Percentiles rank a stretch among this genome's conserved stretches.
Evolutionary conservation across 2,888 invertebrate genomes (phyloP).

Genomic region (Rugalucina vietnamica): DNA sequence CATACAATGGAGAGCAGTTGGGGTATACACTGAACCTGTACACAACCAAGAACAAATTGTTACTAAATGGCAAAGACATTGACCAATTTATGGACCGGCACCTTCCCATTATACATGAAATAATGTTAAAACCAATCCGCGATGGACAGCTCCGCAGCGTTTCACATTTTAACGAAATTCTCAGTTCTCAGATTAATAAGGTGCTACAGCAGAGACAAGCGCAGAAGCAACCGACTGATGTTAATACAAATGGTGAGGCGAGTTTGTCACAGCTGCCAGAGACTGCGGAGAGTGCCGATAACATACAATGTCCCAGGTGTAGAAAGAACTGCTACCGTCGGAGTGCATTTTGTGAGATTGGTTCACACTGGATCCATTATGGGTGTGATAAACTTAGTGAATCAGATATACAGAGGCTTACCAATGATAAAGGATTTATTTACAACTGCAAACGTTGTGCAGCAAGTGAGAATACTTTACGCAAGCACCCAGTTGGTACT

Average conservation of each 20-base stretch:
- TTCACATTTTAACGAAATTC: not conserved
- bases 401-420: not conserved
- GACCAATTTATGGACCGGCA: not conserved
- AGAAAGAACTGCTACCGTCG: not conserved
- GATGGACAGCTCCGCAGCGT: not conserved
- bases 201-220: not conserved
- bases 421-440: not conserved
- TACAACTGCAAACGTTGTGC: not conserved
- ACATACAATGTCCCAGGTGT: not conserved
- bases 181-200: not conserved
- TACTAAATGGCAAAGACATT: not conserved
- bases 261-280: not conserved
- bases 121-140: not conserved
- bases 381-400: not conserved
- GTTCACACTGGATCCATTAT: not conserved
- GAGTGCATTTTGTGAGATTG: not conserved
- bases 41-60: not conserved
- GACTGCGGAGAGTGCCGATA: not conserved
- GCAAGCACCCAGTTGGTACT: not conserved
- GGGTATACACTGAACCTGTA: not conserved
- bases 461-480: not conserved
- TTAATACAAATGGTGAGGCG: not conserved
- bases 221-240: not conserved
- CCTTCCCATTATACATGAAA: not conserved
- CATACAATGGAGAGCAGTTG: not conserved